Conservation (phyloP, 2,888 invertebrate genomes). For the Drosophila tripunctata region DNA sequence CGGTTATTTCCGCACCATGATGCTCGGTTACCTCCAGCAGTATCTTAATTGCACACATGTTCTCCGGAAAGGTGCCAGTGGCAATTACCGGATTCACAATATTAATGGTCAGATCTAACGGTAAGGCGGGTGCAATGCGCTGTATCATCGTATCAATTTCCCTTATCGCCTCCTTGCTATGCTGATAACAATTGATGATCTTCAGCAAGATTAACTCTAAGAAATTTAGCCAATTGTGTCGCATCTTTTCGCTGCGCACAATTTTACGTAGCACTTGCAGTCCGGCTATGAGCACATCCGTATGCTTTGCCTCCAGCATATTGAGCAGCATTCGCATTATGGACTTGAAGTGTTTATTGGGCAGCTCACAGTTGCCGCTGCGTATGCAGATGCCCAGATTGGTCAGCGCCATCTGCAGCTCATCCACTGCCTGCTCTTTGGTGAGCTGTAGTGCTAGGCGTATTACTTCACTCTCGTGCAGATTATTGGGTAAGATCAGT, state of each 20-base stretch:
- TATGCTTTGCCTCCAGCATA: slow-evolving; percentile 86
- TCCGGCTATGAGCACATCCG: slow-evolving; percentile 90
- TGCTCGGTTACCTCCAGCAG: slow-evolving; percentile 93
- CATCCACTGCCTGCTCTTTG: slow-evolving; percentile 79
- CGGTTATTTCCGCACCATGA: slow-evolving; percentile 89
- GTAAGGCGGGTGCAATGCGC: slow-evolving; percentile 91
- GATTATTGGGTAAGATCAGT: slow-evolving; percentile 86
- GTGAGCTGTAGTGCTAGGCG: slow-evolving; percentile 82
- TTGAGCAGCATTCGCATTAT: slow-evolving; percentile 91
- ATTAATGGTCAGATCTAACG: slow-evolving; percentile 90
- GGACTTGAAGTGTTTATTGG: slow-evolving; percentile 86
- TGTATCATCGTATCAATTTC: slow-evolving; percentile 93
- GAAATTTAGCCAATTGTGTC: slow-evolving; percentile 93
- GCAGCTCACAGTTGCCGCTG: slow-evolving; percentile 85
- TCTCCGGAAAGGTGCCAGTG: slow-evolving; percentile 93
- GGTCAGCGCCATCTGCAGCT: slow-evolving; percentile 83
- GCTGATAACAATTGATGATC: slow-evolving; percentile 93
- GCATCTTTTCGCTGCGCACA: slow-evolving; percentile 90
- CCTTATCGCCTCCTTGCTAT: slow-evolving; percentile 90
- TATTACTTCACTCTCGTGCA: slow-evolving; percentile 85
- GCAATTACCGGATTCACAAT: slow-evolving; percentile 92
- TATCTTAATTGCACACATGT: slow-evolving; percentile 96
- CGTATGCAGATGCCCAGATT: slow-evolving; percentile 85
- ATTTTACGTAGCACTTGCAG: slow-evolving; percentile 93
- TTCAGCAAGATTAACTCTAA: slow-evolving; percentile 95